These are phyloP conservation scores for Fratercula arctica DNA, from an alignment of 2,797 vertebrate species.

Conservation along the genomic window DNA sequence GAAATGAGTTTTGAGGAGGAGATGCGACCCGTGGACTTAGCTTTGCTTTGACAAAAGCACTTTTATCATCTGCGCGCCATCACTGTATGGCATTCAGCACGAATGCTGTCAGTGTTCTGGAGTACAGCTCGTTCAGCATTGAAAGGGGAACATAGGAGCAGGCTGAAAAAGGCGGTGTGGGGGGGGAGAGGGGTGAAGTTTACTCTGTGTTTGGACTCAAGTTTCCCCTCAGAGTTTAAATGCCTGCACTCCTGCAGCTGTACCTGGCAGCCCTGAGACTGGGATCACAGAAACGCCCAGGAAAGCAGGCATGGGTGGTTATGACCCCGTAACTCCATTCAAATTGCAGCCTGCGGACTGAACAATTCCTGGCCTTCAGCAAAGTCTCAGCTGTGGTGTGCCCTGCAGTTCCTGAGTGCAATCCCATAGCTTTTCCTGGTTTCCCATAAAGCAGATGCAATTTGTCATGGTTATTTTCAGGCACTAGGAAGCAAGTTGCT, in stretches of 20 bases:
- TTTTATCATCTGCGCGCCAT: neutral
- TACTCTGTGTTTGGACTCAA: neutral
- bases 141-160: neutral
- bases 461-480: neutral
- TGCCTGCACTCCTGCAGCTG: neutral
- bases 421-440: neutral
- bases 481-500: neutral
- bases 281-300: neutral
- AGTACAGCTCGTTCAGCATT: rapidly evolving
- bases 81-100: neutral
- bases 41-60: neutral
- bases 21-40: neutral
- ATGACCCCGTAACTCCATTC: neutral
- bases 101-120: neutral
- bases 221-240: neutral
- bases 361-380: neutral
- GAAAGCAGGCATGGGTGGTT: neutral
- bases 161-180: neutral
- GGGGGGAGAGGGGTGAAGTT: neutral
- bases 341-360: neutral
- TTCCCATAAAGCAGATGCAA: neutral
- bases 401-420: neutral
- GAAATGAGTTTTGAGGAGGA: neutral
- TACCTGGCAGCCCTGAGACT: neutral
- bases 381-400: neutral